Conservation (phyloP, 2,113 vertebrate genomes). For the Furnarius figulus region DNA sequence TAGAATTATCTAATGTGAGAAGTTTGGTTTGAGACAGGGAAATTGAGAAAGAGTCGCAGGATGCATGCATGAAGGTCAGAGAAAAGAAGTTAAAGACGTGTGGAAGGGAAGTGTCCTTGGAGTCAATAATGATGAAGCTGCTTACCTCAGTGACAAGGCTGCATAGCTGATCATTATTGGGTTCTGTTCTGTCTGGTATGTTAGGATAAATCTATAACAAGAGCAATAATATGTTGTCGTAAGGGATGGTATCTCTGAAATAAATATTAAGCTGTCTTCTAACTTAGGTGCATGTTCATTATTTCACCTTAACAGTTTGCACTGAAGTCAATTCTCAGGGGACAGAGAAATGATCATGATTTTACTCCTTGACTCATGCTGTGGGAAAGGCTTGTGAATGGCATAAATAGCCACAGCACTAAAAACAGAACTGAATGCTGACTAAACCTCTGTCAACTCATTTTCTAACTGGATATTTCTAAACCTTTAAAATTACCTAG, state of each 20-base stretch:
- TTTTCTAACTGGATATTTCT: neutral
- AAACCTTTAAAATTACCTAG: neutral
- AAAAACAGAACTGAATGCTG: neutral
- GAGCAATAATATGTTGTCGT: neutral
- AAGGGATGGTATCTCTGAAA: neutral
- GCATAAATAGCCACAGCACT: neutral
- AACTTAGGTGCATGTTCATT: neutral
- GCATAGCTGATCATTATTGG: neutral
- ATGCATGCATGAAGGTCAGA: neutral
- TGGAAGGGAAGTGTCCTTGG: neutral
- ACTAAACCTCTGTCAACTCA: neutral
- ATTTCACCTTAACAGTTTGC: neutral
- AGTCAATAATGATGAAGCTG: neutral
- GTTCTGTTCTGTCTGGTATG: neutral
- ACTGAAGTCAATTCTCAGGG: neutral
- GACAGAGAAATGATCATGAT: neutral
- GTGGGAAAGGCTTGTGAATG: neutral
- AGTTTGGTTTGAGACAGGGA: neutral
- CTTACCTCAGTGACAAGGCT: neutral
- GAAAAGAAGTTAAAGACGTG: neutral
- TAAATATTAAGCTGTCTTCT: constrained; percentile 1
- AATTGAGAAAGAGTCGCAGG: neutral
- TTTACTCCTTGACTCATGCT: neutral
- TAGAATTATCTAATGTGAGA: neutral
- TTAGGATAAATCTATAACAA: neutral